These are phyloP conservation scores for Prochilodus magdalenae DNA, from an alignment of 2,113 vertebrate species.

Conservation along the genomic window DNA sequence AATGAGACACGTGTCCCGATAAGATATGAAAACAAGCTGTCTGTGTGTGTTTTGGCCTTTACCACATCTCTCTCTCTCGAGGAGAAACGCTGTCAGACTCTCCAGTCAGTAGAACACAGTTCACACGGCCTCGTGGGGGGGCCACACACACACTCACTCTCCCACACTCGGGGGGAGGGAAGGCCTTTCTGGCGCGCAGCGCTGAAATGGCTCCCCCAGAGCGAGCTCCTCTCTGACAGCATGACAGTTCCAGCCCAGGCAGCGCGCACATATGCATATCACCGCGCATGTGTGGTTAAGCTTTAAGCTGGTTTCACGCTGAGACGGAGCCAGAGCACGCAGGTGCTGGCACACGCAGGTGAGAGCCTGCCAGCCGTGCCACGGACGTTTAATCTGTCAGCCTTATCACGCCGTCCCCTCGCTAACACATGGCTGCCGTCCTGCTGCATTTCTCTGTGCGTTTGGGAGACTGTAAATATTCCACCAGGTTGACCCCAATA, in stretches of 20 bases:
- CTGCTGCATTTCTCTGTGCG: not conserved
- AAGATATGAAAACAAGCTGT: not conserved
- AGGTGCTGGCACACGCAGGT: conserved; percentile 8
- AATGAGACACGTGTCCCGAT: not conserved
- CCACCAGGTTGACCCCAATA: no score
- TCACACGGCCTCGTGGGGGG: conserved; percentile 21
- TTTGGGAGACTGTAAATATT: not conserved
- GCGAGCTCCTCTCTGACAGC: conserved; percentile 29
- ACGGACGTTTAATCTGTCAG: not conserved
- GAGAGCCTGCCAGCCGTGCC: not conserved
- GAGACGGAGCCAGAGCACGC: not conserved
- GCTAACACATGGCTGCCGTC: no score
- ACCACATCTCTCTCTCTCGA: no score
- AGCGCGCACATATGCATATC: conserved; percentile 28
- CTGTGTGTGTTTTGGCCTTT: not conserved
- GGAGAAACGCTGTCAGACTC: not conserved
- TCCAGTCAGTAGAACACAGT: conserved; percentile 15
- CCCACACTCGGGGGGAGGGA: conserved; percentile 17
- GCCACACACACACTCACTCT: conserved; percentile 27
- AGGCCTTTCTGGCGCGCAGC: not conserved
- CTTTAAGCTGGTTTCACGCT: conserved; percentile 7
- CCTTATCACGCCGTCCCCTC: not conserved
- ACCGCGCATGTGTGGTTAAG: conserved; percentile 18
- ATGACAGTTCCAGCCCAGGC: conserved; percentile 31
- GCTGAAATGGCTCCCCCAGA: conserved; percentile 29